phyloP scores from a whole-genome alignment of 1,140 invertebrate genomes.

The honey bee (Apis mellifera) region DNA sequence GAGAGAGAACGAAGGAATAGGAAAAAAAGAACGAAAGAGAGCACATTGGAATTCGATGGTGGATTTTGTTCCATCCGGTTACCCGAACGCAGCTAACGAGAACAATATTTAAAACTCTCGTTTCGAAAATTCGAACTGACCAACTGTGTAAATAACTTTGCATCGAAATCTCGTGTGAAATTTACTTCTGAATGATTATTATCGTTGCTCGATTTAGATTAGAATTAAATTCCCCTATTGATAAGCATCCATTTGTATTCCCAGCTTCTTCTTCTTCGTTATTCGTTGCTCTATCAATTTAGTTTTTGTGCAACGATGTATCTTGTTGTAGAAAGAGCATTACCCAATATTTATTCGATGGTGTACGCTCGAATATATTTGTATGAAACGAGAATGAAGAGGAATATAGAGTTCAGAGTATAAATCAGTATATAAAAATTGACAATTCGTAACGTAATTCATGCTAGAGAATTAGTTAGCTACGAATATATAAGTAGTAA shows the following conservation, averaged over 20 bases:
- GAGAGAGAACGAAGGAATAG: not conserved
- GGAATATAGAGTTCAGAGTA: not conserved
- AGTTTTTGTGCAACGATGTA: not conserved
- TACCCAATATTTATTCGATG: not conserved
- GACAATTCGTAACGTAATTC: not conserved
- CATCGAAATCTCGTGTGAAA: too few relatives aligned
- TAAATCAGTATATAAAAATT: not conserved
- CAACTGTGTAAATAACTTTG: too few relatives aligned
- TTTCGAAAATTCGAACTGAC: too few relatives aligned
- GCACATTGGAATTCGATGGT: slow-evolving; percentile 1
- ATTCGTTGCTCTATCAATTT: not conserved
- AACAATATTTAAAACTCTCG: too few relatives aligned
- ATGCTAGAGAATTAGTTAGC: not conserved
- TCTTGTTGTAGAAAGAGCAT: not conserved
- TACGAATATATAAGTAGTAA: too few relatives aligned
- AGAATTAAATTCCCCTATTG: too few relatives aligned
- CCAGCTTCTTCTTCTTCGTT: not conserved
- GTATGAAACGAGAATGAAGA: not conserved
- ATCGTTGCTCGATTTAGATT: too few relatives aligned
- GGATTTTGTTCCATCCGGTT: not conserved
- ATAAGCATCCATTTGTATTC: too few relatives aligned
- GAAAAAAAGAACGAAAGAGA: too few relatives aligned
- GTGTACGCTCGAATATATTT: slow-evolving; percentile 1
- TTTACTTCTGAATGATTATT: too few relatives aligned
- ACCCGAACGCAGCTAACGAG: not conserved